Conservation (phyloP, 2,113 vertebrate genomes). For the Murina feae region DNA sequence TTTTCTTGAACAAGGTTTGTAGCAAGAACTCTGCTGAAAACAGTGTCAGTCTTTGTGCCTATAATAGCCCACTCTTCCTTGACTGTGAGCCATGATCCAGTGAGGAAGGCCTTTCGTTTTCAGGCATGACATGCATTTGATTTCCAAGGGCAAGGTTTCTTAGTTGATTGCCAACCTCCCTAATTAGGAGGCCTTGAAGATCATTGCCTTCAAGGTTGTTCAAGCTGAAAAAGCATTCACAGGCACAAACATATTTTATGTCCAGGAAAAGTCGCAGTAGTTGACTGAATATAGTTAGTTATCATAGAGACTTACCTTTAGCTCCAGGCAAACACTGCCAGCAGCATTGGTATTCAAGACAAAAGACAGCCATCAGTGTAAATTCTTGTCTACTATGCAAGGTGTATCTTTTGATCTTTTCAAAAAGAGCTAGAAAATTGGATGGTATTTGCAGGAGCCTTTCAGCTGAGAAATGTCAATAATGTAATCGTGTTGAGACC, state of each 20-base stretch:
- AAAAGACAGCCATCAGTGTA: constrained; percentile 79
- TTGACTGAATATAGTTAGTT: constrained; percentile 72
- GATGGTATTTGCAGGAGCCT: constrained; percentile 82
- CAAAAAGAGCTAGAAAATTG: constrained; percentile 83
- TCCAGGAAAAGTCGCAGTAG: constrained; percentile 59
- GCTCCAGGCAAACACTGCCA: constrained; percentile 70
- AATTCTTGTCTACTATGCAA: constrained; percentile 83
- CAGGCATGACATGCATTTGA: constrained; percentile 57
- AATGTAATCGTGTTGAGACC: constrained; percentile 82
- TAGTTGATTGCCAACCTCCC: constrained; percentile 70
- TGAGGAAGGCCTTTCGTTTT: constrained; percentile 34
- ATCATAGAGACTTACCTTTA: constrained; percentile 70
- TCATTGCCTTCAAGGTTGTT: constrained; percentile 77
- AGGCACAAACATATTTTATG: constrained; percentile 72
- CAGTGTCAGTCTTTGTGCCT: not conserved
- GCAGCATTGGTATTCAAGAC: constrained; percentile 81
- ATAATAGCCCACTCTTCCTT: not conserved
- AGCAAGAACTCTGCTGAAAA: constrained; percentile 35
- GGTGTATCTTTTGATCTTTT: constrained; percentile 85
- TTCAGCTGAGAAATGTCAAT: constrained; percentile 84
- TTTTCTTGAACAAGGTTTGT: not conserved
- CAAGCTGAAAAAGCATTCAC: constrained; percentile 72
- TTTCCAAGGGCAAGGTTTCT: constrained; percentile 71
- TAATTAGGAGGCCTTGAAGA: constrained; percentile 80
- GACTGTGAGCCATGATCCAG: constrained; percentile 41